Evolutionary conservation across 2,888 invertebrate species (phyloP), one percentile per base, ranked within the genome.

Genomic region (Adineta ricciae): DNA sequence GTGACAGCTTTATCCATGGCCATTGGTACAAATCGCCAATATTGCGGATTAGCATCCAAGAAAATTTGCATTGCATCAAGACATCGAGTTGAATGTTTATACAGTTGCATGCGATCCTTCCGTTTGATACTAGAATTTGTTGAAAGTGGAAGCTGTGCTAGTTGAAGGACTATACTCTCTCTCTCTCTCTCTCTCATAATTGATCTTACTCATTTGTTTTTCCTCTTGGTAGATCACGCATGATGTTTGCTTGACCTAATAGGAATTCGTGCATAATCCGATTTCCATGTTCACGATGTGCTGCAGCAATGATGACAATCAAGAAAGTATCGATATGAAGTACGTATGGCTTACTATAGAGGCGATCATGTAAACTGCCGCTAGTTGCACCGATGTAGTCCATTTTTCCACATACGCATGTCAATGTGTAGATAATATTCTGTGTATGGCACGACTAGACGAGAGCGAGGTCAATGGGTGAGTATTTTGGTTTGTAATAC

Each of bases 251-350:
- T 78, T 38, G 24, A 24, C 78, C 78, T 24, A 78, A 0, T 41
- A 78, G n/a, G 9, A 78, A 78, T 78, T 78, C 78, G n/a, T 78
- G 78, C 2, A 78, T 78, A 1, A 41, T 78, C 41, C 78, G 41
- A 78, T 78, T 78, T 0, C 78, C 78, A 41, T 78, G 78, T n/a
- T 78, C 78, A 78, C 78, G 78, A 41, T 78, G 78, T n/a, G 21
- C 41, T 78, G 41, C 24, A 46, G 46, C 46, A 46, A 46, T 46
- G 8, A 46, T n/a, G n/a, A n/a, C n/a, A n/a, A n/a, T 46, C 46
- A 11, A 46, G 46, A 46, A 38, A 72, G 27, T 36, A 36, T n/a
- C n/a, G n/a, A n/a, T 32, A 72, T 14, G 36, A 36, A 72, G 36
- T 11, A 36, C 24, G 2, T 8, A 24, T 1, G 32, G 21, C 1